These are phyloP conservation scores for Drusus annulatus DNA, from an alignment of 1,140 invertebrate species.

Conservation along the genomic window DNA sequence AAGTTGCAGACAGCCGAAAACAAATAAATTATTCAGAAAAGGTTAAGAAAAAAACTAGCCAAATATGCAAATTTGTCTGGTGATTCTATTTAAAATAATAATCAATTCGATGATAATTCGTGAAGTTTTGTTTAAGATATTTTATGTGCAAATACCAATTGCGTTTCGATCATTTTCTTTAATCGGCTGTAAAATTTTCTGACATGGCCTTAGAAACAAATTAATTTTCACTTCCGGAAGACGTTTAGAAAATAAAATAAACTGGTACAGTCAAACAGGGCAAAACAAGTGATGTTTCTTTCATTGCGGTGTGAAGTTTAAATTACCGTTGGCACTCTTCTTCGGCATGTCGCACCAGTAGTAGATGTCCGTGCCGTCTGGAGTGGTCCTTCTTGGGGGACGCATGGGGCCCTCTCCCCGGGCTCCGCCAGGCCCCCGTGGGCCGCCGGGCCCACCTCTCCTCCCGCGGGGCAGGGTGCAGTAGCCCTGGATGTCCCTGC, in stretches of 20 bases:
- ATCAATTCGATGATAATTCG: too few species aligned
- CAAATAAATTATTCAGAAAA: background rate
- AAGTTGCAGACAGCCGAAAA: background rate
- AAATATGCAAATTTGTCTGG: background rate
- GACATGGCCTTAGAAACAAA: too few species aligned
- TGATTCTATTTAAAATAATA: too few species aligned
- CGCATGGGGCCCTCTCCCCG: constrained; percentile 59
- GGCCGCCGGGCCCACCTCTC: constrained; percentile 59
- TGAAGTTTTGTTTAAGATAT: too few species aligned
- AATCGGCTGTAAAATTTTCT: background rate
- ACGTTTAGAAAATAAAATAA: background rate
- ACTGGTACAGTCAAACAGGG: too few species aligned
- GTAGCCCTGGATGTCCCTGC: constrained; percentile 63
- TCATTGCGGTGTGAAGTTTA: background rate
- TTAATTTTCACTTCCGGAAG: too few species aligned
- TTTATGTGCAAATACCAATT: too few species aligned
- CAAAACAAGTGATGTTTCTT: background rate
- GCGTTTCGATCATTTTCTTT: too few species aligned
- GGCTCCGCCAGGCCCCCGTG: constrained; percentile 46
- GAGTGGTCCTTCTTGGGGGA: constrained; percentile 82
- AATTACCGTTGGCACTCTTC: constrained; percentile 69
- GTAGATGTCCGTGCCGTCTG: constrained; percentile 86
- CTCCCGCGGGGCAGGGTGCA: constrained; percentile 64
- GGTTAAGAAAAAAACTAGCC: too few species aligned
- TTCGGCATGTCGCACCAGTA: constrained; percentile 86